phyloP scores from a whole-genome alignment of 1,140 invertebrate species.

The Amyelois transitella region DNA sequence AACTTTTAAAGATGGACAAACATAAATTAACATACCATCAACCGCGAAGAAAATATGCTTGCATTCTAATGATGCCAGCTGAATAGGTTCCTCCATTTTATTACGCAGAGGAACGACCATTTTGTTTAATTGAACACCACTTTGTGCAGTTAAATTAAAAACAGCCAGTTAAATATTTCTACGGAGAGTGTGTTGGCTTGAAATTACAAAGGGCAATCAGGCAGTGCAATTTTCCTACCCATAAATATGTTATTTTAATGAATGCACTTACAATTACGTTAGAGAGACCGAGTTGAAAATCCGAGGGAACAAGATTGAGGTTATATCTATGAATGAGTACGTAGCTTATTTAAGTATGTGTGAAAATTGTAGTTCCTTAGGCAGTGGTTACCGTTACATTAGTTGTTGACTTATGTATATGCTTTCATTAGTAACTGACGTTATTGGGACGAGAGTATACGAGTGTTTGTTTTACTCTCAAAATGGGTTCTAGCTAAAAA shows the following conservation, averaged over 20 bases:
- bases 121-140: constrained; percentile 8
- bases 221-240: constrained; percentile 13
- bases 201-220: constrained; percentile 17
- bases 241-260: constrained; percentile 22
- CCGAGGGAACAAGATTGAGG: neutral
- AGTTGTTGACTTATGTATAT: constrained; percentile 19
- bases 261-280: constrained; percentile 13
- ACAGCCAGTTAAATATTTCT: constrained; percentile 13
- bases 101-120: constrained; percentile 2
- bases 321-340: neutral
- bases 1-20: constrained; percentile 1
- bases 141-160: constrained; percentile 9
- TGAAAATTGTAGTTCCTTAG: constrained; percentile 26
- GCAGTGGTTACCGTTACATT: constrained; percentile 19
- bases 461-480: constrained; percentile 16
- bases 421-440: constrained; percentile 21
- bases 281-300: neutral
- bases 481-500: constrained; percentile 1
- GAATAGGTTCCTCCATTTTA: constrained; percentile 11
- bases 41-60: constrained; percentile 8
- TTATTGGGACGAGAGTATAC: constrained; percentile 16
- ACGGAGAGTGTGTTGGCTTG: neutral
- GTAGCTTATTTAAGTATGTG: constrained; percentile 19
- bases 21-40: constrained; percentile 4
- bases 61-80: constrained; percentile 9